A percentile compares a stretch with the other conserved stretches of the same genome.
Conservation (phyloP, 2,797 vertebrate species). For the Sitta carolinensis region DNA sequence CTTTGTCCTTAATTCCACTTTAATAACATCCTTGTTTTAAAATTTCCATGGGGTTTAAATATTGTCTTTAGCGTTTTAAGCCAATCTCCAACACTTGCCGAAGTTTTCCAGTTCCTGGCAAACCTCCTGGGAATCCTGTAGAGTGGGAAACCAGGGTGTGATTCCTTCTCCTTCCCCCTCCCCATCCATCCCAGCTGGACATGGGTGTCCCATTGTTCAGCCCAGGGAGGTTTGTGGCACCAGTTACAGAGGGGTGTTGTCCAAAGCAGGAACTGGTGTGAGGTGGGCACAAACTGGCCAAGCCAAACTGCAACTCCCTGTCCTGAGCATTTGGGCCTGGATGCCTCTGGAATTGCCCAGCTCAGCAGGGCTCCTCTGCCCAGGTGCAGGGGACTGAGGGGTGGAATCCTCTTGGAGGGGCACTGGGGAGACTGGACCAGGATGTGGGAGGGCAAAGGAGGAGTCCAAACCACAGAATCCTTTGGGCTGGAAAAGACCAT, state of each 20-base stretch:
- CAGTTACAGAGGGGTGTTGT: neutral
- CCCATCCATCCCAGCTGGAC: neutral
- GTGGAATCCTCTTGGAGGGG: neutral
- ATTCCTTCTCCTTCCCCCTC: neutral
- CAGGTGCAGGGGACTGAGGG: neutral
- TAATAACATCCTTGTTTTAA: conserved; percentile 38
- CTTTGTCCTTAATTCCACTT: conserved; percentile 52
- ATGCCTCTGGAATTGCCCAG: neutral
- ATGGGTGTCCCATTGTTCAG: fast-evolving
- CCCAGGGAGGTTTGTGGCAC: neutral
- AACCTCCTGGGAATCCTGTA: neutral
- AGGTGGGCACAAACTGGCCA: neutral
- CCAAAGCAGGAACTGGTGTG: fast-evolving
- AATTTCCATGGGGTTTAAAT: conserved; percentile 58
- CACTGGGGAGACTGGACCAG: neutral
- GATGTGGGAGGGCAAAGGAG: neutral
- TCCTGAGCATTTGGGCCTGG: neutral
- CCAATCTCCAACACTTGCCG: conserved; percentile 9
- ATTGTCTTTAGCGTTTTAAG: neutral
- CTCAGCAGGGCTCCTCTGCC: neutral
- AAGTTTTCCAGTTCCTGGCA: conserved; percentile 5
- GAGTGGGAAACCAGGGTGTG: neutral
- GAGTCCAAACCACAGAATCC: neutral
- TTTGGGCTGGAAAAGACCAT: neutral
- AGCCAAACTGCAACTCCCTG: neutral